Percentiles rank a stretch among this genome's conserved stretches.
phyloP scores from a whole-genome alignment of 2,888 invertebrate species.

The Plebejus argus region DNA sequence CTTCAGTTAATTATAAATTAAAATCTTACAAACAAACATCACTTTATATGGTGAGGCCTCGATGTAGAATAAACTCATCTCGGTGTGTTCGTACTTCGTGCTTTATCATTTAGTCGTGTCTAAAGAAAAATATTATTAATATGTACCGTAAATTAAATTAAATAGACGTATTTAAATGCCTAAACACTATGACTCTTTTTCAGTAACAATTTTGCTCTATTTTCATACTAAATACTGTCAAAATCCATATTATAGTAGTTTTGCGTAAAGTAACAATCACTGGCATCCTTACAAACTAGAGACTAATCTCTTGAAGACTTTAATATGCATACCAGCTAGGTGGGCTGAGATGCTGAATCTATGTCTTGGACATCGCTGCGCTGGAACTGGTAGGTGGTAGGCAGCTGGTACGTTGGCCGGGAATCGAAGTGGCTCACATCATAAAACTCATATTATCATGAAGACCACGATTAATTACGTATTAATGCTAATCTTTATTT shows the following conservation, averaged over 20 bases:
- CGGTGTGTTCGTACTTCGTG: background rate
- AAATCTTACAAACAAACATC: slow-evolving; percentile 19
- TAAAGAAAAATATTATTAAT: too few relatives aligned
- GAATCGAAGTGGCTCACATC: slow-evolving; percentile 28
- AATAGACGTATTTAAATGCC: too few relatives aligned
- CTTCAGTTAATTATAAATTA: slow-evolving; percentile 22
- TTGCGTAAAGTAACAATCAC: too few relatives aligned
- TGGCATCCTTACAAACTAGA: too few relatives aligned
- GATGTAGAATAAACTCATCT: background rate
- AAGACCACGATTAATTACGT: slow-evolving; percentile 10
- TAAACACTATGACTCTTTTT: too few relatives aligned
- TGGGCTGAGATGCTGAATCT: background rate
- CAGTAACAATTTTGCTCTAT: too few relatives aligned
- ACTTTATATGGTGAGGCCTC: background rate
- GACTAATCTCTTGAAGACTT: background rate
- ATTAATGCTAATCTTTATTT: slow-evolving; percentile 5
- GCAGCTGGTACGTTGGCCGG: slow-evolving; percentile 7
- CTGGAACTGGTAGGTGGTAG: background rate
- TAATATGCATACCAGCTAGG: background rate
- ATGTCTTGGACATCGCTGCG: background rate
- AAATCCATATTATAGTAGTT: too few relatives aligned
- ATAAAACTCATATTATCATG: slow-evolving; percentile 25
- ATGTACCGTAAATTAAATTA: too few relatives aligned
- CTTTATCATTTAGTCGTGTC: background rate
- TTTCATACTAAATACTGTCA: too few relatives aligned